Evolutionary conservation across 2,888 invertebrate genomes (phyloP), one percentile per base, ranked within the genome.

Genomic region (Thera britannica): DNA sequence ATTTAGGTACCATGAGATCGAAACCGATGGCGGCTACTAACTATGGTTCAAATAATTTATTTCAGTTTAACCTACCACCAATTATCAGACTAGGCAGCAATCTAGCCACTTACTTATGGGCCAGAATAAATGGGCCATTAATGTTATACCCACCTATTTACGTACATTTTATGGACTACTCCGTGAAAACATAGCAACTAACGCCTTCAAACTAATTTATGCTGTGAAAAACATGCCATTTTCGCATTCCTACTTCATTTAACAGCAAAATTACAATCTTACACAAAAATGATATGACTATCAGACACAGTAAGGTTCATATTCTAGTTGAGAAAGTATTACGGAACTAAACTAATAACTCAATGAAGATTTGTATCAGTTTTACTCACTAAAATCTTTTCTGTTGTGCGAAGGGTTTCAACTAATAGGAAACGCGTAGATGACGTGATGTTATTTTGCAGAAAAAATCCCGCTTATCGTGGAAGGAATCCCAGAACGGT

Each of bases 111-210:
- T 63, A 64, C 65, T 73, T 75, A 72, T 72, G 61, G 63, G 56
- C 57, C 65, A 70, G 63, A 73, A 54, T 58, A 73, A 72, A 72
- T 75, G 64, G 66, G 52, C 64, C 63, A 78, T 77, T 76, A 76
- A 77, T 72, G 68, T 58, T 62, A 56, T 65, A 68, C 55, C 55
- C 51, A 59, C 12, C 56, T 60, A 57, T 77, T 72, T 78, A 77
- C 72, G 73, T 72, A 70, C 71, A 67, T 68, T 75, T 77, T 74
- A 79, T 64, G 69, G 65, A 62, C 72, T 35, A 54, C 46, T 60
- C 58, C 58, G 59, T 58, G 62, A 68, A 65, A 36, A 60, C 54
- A 49, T 58, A 23, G 23, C 51, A 58, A 64, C 58, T 60, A 75
- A 73, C 75, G 68, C 67, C 74, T 64, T 44, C 35, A 51, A 12